A percentile compares a stretch with the other conserved stretches of the same genome.
These are phyloP conservation scores for Pristionchus fissidentatus DNA, from an alignment of 2,888 invertebrate species.

Conservation along the genomic window DNA sequence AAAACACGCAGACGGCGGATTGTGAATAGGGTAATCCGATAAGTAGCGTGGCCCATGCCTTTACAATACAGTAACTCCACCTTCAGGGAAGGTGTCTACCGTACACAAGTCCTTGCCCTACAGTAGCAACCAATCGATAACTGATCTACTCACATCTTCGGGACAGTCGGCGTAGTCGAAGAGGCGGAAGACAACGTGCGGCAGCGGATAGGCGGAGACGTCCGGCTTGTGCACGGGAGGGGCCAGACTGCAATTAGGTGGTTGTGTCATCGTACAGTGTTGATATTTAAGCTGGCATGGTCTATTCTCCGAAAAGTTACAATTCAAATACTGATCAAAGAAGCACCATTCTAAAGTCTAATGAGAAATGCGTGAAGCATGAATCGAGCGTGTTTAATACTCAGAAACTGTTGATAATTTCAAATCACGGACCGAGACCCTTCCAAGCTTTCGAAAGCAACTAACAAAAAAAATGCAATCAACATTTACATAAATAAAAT, in stretches of 20 bases:
- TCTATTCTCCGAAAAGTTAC: too few species aligned
- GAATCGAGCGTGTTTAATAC: background rate
- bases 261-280: background rate
- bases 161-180: constrained; percentile 99
- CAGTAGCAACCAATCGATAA: background rate
- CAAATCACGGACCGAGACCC: background rate
- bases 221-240: constrained; percentile 93
- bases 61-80: background rate
- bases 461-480: constrained; percentile 27
- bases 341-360: background rate
- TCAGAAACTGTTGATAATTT: background rate
- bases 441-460: background rate
- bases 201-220: constrained; percentile 90
- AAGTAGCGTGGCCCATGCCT: too few species aligned
- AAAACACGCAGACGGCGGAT: too few species aligned
- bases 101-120: background rate
- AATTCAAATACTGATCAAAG: background rate
- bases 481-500: background rate
- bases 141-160: constrained; percentile 79
- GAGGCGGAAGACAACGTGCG: constrained; percentile 90
- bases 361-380: background rate
- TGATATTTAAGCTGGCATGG: background rate
- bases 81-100: background rate
- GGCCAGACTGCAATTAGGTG: constrained; percentile 81
- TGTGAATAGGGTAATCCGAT: too few species aligned